Evolutionary conservation across 1,140 invertebrate species (phyloP).

Genomic region (Piezodorus guildinii): DNA sequence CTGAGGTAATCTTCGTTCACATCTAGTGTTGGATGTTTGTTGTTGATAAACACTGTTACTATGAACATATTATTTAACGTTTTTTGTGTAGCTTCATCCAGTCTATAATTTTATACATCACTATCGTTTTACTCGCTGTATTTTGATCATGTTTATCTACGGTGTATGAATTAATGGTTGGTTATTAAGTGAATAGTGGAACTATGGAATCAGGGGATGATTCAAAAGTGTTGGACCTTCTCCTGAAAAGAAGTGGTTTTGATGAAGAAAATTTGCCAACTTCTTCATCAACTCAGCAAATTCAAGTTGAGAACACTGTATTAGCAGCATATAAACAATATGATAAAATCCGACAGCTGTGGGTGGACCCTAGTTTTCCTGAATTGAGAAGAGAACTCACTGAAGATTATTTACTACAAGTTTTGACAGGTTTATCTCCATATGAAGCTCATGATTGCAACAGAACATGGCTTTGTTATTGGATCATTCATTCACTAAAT

Average conservation of each 20-base stretch:
- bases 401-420: conserved; percentile 53
- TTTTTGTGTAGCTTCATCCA: neutral
- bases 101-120: neutral
- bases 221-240: neutral
- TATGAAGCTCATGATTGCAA: conserved; percentile 77
- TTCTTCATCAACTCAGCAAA: conserved; percentile 34
- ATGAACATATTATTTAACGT: neutral
- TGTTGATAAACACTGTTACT: neutral
- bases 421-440: neutral
- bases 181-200: neutral
- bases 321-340: conserved; percentile 50
- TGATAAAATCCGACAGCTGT: conserved; percentile 35
- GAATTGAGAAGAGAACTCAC: conserved; percentile 52
- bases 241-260: conserved; percentile 19
- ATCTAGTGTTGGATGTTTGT: conserved; percentile 16
- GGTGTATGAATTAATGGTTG: neutral
- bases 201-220: neutral
- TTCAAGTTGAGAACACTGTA: conserved; percentile 49
- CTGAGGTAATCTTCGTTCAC: conserved; percentile 59
- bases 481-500: conserved; percentile 85
- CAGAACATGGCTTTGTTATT: conserved; percentile 88
- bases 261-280: conserved; percentile 33
- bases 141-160: neutral
- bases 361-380: conserved; percentile 43
- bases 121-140: neutral